These are phyloP conservation scores for Catostylus mosaicus DNA, from an alignment of 30 jellyfish, hydroid and myxozoan genomes.

Conservation along the genomic window DNA sequence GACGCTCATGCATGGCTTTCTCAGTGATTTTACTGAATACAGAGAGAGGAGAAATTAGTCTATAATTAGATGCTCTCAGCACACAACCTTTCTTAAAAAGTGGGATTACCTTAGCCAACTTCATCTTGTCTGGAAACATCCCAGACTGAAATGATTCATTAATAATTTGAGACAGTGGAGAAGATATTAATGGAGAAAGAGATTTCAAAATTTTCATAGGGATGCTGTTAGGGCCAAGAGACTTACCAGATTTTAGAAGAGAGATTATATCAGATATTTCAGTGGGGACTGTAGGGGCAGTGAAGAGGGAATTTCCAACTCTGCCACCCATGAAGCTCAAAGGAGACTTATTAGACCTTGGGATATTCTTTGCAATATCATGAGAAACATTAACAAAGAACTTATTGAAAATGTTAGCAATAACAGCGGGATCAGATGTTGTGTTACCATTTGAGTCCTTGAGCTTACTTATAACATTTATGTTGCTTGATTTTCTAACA, in stretches of 20 bases:
- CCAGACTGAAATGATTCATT: conserved; percentile 46
- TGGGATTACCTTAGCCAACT: conserved; percentile 63
- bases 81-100: conserved; percentile 57
- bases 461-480: conserved; percentile 2
- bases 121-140: conserved; percentile 30
- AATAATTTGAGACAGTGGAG: conserved; percentile 13
- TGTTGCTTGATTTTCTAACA: not conserved
- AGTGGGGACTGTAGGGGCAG: conserved; percentile 29
- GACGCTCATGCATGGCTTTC: conserved; percentile 43
- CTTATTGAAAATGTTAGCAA: conserved; percentile 53
- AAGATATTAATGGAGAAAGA: conserved; percentile 27
- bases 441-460: conserved; percentile 36
- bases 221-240: conserved; percentile 40
- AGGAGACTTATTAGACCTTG: conserved; percentile 25
- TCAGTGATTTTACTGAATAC: conserved; percentile 64
- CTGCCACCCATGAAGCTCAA: conserved; percentile 16
- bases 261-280: conserved; percentile 50
- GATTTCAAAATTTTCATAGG: conserved; percentile 45
- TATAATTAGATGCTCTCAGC: conserved; percentile 47
- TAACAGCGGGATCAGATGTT: conserved; percentile 24
- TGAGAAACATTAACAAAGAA: conserved; percentile 58
- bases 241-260: conserved; percentile 23
- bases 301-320: conserved; percentile 28
- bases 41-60: conserved; percentile 69
- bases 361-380: conserved; percentile 34